These are phyloP conservation scores for Meles meles DNA, from an alignment of 2,113 vertebrate genomes.

Conservation along the genomic window DNA sequence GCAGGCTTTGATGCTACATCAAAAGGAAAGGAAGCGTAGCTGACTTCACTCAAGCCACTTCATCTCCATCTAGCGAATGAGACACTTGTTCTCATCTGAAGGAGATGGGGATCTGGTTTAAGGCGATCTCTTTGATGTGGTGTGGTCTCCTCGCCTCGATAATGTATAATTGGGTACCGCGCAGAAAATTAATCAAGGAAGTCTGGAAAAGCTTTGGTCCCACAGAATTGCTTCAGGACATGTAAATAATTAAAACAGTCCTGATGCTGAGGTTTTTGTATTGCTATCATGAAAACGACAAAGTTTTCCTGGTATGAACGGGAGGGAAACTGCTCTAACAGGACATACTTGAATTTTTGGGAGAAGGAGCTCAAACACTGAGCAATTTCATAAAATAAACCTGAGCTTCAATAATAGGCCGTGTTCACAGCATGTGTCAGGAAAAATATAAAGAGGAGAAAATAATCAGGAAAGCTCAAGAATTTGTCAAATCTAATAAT, in stretches of 20 bases:
- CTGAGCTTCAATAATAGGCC: background rate
- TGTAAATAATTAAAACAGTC: conserved; percentile 53
- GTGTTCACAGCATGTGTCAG: background rate
- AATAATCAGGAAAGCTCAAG: background rate
- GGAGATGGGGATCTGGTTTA: background rate
- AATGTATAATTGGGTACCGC: conserved; percentile 9
- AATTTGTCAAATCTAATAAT: background rate
- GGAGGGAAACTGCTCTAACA: background rate
- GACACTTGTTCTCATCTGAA: background rate
- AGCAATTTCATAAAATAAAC: background rate
- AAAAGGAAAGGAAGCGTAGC: conserved; percentile 34
- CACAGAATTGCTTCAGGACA: background rate
- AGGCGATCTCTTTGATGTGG: conserved; percentile 1
- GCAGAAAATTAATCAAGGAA: conserved; percentile 42
- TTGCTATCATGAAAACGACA: background rate
- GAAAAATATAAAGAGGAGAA: background rate
- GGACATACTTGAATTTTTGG: background rate
- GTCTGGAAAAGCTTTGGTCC: conserved; percentile 38
- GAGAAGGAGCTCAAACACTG: background rate
- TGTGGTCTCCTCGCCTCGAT: background rate
- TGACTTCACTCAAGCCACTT: background rate
- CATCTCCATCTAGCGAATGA: background rate
- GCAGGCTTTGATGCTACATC: conserved; percentile 52
- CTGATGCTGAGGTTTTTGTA: background rate
- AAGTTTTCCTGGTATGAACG: background rate